Base-by-base conservation (phyloP, 2,888 invertebrate genomes). In the Proisotoma minuta region DNA sequence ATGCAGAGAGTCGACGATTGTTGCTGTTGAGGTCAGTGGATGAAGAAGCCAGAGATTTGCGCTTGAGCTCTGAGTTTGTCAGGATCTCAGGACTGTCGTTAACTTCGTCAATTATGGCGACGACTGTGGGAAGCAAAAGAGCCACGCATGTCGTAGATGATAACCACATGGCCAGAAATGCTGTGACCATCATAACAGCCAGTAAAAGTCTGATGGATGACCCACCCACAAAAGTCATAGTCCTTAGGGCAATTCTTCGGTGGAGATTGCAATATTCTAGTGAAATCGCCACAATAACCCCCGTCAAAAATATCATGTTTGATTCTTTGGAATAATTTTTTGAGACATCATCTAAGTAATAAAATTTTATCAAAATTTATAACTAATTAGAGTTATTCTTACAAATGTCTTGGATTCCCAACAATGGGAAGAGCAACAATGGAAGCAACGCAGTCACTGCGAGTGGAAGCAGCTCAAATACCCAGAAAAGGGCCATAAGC, bases 161-260 rank as follows among this genome's bases (percentile, higher is more conserved):
- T 70, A 94, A 91, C 94, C 94, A 95, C 93, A 94, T 94, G 0
- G 93, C 93, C 71, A 95, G 84, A 75, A 94, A 91, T 89, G 91
- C 92, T 0, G 93, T 91, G 18, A 91, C 91, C 65, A 86, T 82
- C 75, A 92, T 88, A 52, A 93, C 80, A 0, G 92, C 92, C 75
- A 92, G 84, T 78, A 91, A 89, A 60, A 93, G 79, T 76, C 88
- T 87, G 29, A 51, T 47, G 0, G 64, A 60, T 5, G 64, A 64
- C 2, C 34, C 43, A 4, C 67, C 67, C 1, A 59, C 40, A 27
- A 60, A 57, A 2, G 58, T 74, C 2, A 81, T 74, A 1, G 80
- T 78, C 61, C 77, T 74, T 2, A 82, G 75, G 0, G 81, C 81
- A 8, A 82, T 77, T 18, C 81, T 70, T 57, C 78, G 77, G 73